These are phyloP conservation scores for Anolis carolinensis DNA, from an alignment of 2,113 vertebrate genomes.

Conservation along the genomic window DNA sequence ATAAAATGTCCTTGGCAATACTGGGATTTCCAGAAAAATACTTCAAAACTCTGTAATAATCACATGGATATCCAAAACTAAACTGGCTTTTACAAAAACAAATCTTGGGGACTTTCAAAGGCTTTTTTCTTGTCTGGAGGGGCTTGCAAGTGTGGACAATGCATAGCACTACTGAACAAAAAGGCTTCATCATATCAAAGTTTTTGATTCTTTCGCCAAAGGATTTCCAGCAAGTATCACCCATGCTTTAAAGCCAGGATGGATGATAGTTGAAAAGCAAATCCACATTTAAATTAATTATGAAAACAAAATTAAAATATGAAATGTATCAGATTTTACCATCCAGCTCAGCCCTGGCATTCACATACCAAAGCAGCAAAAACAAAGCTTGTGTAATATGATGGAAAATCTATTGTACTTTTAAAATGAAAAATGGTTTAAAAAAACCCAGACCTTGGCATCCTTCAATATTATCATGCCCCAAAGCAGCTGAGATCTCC, in stretches of 20 bases:
- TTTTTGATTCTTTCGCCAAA: not conserved
- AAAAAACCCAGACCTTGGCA: slow-evolving; percentile 52
- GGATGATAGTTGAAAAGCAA: not conserved
- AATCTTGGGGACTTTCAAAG: too few relatives aligned
- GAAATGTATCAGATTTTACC: not conserved
- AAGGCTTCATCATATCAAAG: not conserved
- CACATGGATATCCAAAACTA: too few relatives aligned
- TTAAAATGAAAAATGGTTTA: not conserved
- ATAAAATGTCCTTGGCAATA: too few relatives aligned
- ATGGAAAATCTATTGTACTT: not conserved
- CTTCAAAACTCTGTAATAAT: too few relatives aligned
- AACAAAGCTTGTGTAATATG: not conserved
- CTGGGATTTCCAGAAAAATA: too few relatives aligned
- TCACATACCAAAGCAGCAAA: not conserved
- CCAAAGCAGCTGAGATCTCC: slow-evolving; percentile 63
- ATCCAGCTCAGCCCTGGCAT: not conserved
- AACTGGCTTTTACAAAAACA: too few relatives aligned
- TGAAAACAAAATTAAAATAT: slow-evolving; percentile 2
- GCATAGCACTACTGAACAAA: not conserved
- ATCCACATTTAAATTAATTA: not conserved
- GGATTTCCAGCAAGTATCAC: not conserved
- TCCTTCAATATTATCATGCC: slow-evolving; percentile 57
- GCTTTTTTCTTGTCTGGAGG: too few relatives aligned
- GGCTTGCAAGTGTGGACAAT: not conserved
- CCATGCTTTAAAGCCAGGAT: not conserved